These are phyloP conservation scores for Megaceryle alcyon DNA, from an alignment of 2,797 vertebrate species.

Conservation along the genomic window DNA sequence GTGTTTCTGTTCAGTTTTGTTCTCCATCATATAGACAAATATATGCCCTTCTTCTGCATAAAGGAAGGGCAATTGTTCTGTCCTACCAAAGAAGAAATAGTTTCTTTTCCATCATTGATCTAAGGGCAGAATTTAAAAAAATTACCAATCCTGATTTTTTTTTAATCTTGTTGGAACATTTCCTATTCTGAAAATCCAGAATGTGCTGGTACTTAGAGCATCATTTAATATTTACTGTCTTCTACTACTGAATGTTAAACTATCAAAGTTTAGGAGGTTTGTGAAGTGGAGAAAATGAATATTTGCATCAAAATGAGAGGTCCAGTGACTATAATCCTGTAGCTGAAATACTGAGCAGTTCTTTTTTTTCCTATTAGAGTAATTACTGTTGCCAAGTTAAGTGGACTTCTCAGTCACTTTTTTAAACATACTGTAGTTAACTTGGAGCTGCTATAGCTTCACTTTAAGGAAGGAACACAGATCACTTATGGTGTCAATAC, in stretches of 20 bases:
- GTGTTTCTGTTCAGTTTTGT: not conserved
- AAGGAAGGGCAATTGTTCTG: not conserved
- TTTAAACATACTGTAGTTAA: constrained; percentile 25
- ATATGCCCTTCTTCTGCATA: not conserved
- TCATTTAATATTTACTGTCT: not conserved
- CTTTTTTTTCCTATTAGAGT: not conserved
- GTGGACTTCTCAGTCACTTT: constrained; percentile 36
- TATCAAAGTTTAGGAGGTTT: not conserved
- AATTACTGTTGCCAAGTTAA: constrained; percentile 16
- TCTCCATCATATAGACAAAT: not conserved
- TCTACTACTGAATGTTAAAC: not conserved
- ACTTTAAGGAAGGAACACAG: constrained; percentile 41
- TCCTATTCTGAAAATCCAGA: not conserved
- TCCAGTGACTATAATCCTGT: not conserved
- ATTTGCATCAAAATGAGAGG: not conserved
- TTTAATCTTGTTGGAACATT: not conserved
- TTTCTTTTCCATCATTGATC: not conserved
- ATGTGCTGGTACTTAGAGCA: not conserved
- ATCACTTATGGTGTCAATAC: constrained; percentile 65
- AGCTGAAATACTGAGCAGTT: not conserved
- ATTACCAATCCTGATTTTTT: not conserved
- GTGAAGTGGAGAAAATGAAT: not conserved
- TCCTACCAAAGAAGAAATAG: not conserved
- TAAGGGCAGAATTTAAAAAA: not conserved
- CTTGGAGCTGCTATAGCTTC: constrained; percentile 48